A percentile compares a stretch with the other conserved stretches of the same genome.
Evolutionary conservation across 2,888 invertebrate species (phyloP).

Genomic region (Leucozona laternaria): DNA sequence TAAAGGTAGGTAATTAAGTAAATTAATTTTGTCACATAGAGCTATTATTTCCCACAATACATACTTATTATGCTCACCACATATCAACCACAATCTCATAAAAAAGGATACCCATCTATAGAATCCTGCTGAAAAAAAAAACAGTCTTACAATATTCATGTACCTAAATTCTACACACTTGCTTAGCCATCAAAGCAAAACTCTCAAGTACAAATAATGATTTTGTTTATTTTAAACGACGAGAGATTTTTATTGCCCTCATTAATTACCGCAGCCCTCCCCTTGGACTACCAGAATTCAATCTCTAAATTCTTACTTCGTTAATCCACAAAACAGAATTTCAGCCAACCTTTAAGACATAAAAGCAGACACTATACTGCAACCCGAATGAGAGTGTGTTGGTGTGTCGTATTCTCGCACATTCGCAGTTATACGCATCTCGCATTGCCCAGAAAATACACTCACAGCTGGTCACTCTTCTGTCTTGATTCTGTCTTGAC

Average conservation of each 20-base stretch:
- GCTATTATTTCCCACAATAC: conserved; percentile 30
- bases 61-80: not conserved
- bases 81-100: conserved; percentile 9
- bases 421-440: conserved; percentile 71
- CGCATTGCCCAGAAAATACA: conserved; percentile 14
- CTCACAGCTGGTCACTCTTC: conserved; percentile 33
- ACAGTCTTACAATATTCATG: conserved; percentile 17
- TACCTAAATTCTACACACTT: not conserved
- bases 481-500: conserved; percentile 30
- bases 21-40: conserved; percentile 29
- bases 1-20: conserved; percentile 45
- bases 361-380: conserved; percentile 5
- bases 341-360: not conserved
- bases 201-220: conserved; percentile 72
- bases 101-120: conserved; percentile 42
- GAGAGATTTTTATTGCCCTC: conserved; percentile 81
- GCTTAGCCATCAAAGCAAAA: conserved; percentile 62
- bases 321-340: conserved; percentile 67
- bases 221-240: conserved; percentile 73
- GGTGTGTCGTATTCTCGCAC: conserved; percentile 43
- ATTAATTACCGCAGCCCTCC: conserved; percentile 81
- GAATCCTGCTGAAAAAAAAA: conserved; percentile 19
- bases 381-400: not conserved
- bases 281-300: conserved; percentile 62
- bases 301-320: conserved; percentile 60